Evolutionary conservation across 1,140 invertebrate species (phyloP).

Genomic region (Heterodera schachtii): DNA sequence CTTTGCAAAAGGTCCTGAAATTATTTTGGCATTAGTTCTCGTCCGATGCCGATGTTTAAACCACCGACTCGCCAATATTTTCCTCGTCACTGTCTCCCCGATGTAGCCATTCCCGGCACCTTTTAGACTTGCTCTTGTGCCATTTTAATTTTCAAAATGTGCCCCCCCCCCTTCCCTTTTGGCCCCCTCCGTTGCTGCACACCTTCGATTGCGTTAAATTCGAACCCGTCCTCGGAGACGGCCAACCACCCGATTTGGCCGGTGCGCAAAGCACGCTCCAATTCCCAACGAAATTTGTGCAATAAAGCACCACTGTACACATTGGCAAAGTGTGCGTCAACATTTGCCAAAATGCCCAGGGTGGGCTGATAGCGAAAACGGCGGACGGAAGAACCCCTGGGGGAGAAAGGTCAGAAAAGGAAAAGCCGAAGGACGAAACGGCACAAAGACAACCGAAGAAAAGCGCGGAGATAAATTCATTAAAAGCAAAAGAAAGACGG

Average conservation of each 20-base stretch:
- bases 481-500: too few species aligned
- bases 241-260: slow-evolving; percentile 38
- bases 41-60: too few species aligned
- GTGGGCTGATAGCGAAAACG: slow-evolving; percentile 42
- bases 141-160: not conserved
- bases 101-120: too few species aligned
- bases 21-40: too few species aligned
- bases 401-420: not conserved
- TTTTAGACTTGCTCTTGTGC: not conserved
- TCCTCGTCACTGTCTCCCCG: too few species aligned
- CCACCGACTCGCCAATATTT: too few species aligned
- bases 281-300: slow-evolving; percentile 29
- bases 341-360: slow-evolving; percentile 46
- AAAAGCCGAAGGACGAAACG: not conserved
- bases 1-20: slow-evolving; percentile 22
- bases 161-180: too few species aligned
- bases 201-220: slow-evolving; percentile 44
- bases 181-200: not conserved
- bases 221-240: slow-evolving; percentile 46
- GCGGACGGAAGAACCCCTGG: not conserved
- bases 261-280: slow-evolving; percentile 30
- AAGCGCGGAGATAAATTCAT: not conserved
- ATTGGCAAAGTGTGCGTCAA: slow-evolving; percentile 43
- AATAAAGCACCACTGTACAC: not conserved
- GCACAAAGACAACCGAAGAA: not conserved